Evolutionary conservation across 92 coral and sea anemone genomes (phyloP), one percentile per base, ranked within the genome.

Genomic region (Zoanthus solanderi): DNA sequence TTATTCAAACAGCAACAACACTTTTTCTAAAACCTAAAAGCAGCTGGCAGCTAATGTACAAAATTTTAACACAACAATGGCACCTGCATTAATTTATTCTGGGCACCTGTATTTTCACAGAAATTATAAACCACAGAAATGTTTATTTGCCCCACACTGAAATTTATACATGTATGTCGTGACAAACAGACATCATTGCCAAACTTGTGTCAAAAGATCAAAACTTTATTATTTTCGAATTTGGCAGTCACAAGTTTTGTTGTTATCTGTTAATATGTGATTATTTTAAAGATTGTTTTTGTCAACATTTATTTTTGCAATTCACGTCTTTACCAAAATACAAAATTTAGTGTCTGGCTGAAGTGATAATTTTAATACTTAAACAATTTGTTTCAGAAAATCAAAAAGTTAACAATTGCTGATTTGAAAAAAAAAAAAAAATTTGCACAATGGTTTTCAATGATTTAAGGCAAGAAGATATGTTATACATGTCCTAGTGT

Each of bases 111-210:
- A 54, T 42, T 73, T 65, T 73, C 78, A 73, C 23, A 73, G 78
- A 37, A 73, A 73, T 73, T 73, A 73, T 73, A 44, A 73, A 73
- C 78, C 78, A 44, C 78, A 73, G 78, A 73, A 73, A 42, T 77
- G 83, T 56, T 77, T 77, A 68, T 77, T 18, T 77, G 23, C 23
- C 23, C 23, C 53, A 23, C 3, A 68, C 23, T 23, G 23, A 23
- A 77, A 77, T 77, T 56, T 53, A 54, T 68, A 77, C 23, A 23
- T 23, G 23, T 23, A 23, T 56, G 69, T 4, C 83, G n/a, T 30
- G 46, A 11, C 83, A 77, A 78, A 78, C 30, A 48, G 7, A 45
- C 67, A 76, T 10, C 56, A 10, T 23, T 23, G 23, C 23, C 10
- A 0, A 50, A 50, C 56, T 50, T 50, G 56, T 10, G 10, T 50